These are phyloP conservation scores for Caerostris extrusa DNA, from an alignment of 1,140 invertebrate species.

Conservation along the genomic window DNA sequence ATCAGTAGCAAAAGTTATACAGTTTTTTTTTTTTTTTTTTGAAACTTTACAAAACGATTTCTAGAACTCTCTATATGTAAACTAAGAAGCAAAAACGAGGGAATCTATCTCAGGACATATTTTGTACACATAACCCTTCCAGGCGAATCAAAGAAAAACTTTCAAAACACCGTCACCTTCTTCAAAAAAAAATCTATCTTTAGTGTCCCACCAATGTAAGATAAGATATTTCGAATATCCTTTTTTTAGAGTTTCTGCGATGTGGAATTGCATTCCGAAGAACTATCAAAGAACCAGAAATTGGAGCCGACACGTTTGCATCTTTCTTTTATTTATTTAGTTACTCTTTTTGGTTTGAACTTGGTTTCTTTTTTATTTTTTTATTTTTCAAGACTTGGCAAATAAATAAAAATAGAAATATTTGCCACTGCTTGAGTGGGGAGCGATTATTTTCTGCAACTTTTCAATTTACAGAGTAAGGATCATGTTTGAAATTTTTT, in stretches of 20 bases:
- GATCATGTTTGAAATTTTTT: too few relatives aligned
- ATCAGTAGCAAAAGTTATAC: too few relatives aligned
- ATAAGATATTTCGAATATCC: background rate
- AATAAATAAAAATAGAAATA: too few relatives aligned
- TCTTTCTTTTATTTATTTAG: background rate
- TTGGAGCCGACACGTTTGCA: constrained; percentile 18
- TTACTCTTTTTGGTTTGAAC: background rate
- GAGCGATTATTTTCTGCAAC: too few relatives aligned
- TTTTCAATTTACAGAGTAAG: too few relatives aligned
- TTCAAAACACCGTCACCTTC: background rate
- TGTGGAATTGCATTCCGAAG: constrained; percentile 35
- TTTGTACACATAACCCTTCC: background rate
- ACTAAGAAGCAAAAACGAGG: background rate
- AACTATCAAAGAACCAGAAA: constrained; percentile 44
- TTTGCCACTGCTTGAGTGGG: too few relatives aligned
- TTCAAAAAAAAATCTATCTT: constrained; percentile 28
- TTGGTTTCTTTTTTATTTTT: background rate
- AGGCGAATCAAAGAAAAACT: background rate
- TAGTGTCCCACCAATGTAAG: constrained; percentile 34
- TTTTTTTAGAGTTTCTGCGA: constrained; percentile 1
- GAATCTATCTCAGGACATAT: background rate
- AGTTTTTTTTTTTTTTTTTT: too few relatives aligned
- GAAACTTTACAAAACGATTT: too few relatives aligned
- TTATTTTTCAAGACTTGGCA: too few relatives aligned
- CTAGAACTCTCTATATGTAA: background rate